A percentile compares a stretch with the other conserved stretches of the same genome.
These are phyloP conservation scores for Schizothorax lantsangensis DNA, from an alignment of 2,797 vertebrate species.

Conservation along the genomic window DNA sequence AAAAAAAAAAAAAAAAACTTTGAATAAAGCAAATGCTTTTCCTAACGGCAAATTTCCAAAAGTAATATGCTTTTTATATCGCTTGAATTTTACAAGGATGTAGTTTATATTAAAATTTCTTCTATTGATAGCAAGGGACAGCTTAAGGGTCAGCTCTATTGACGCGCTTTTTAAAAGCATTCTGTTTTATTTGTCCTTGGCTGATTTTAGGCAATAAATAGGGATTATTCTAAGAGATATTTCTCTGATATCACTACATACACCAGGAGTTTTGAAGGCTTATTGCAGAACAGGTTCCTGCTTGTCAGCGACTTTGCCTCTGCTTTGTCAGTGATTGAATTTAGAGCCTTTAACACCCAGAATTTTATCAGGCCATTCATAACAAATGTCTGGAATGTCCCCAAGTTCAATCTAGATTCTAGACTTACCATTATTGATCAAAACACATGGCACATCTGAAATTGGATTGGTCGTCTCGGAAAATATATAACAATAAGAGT, in stretches of 20 bases:
- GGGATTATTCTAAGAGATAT: conserved; percentile 36
- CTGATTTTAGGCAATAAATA: conserved; percentile 39
- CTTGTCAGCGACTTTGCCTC: conserved; percentile 59
- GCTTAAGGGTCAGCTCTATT: background rate
- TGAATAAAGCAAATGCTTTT: background rate
- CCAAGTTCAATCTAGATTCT: conserved; percentile 49
- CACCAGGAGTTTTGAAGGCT: conserved; percentile 51
- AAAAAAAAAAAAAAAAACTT: background rate
- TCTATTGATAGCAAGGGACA: background rate
- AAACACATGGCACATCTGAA: conserved; percentile 50
- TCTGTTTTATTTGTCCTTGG: conserved; percentile 33
- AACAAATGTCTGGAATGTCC: conserved; percentile 56
- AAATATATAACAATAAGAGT: conserved; percentile 34
- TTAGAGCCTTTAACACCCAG: conserved; percentile 58
- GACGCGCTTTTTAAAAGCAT: conserved; percentile 25
- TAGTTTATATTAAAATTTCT: background rate
- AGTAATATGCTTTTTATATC: background rate
- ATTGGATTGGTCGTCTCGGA: conserved; percentile 42
- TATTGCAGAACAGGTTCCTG: conserved; percentile 54
- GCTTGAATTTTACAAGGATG: background rate
- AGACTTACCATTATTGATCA: conserved; percentile 63
- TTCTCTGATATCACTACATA: conserved; percentile 50
- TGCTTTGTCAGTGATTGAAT: conserved; percentile 61
- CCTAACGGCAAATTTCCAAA: background rate
- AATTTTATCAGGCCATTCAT: conserved; percentile 59